Evolutionary conservation across 2,888 invertebrate species (phyloP).

Genomic region (Papilio protenor): DNA sequence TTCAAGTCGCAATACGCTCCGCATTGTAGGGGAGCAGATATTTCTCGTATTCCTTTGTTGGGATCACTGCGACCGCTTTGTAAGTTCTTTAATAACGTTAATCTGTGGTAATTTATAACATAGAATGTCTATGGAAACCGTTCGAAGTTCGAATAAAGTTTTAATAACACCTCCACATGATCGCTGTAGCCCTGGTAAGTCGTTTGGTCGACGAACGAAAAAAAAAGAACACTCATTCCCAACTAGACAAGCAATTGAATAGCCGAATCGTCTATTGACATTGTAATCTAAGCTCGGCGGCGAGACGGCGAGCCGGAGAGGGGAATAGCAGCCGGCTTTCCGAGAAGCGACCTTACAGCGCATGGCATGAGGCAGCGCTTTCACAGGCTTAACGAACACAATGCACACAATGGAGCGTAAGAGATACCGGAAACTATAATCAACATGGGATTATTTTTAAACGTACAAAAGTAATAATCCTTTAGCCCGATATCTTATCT

Average conservation of each 20-base stretch:
- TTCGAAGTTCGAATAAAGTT: slow-evolving; percentile 18
- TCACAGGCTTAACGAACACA: slow-evolving; percentile 57
- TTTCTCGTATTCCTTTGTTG: slow-evolving; percentile 81
- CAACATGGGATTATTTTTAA: slow-evolving; percentile 69
- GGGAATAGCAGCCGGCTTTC: slow-evolving; percentile 60
- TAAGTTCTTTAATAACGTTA: background rate
- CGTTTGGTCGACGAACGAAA: slow-evolving; percentile 25
- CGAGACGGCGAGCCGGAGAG: slow-evolving; percentile 55
- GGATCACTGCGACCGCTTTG: slow-evolving; percentile 69
- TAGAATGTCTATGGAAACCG: background rate
- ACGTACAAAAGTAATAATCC: slow-evolving; percentile 59
- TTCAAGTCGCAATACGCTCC: slow-evolving; percentile 72
- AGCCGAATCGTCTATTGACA: slow-evolving; percentile 69
- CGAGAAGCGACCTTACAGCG: slow-evolving; percentile 67
- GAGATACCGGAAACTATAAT: slow-evolving; percentile 78
- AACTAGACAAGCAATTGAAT: slow-evolving; percentile 60
- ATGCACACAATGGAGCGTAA: slow-evolving; percentile 69
- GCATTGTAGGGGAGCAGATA: slow-evolving; percentile 74
- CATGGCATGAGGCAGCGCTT: slow-evolving; percentile 60
- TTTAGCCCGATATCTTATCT: slow-evolving; percentile 49
- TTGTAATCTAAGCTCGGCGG: slow-evolving; percentile 67
- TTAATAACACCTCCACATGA: slow-evolving; percentile 23
- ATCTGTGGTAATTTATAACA: background rate
- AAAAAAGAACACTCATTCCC: slow-evolving; percentile 55
- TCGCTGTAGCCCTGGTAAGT: slow-evolving; percentile 13